Base-by-base conservation (phyloP, 37 sponge, comb jelly and placozoan species). In the Haliclona indistincta region DNA sequence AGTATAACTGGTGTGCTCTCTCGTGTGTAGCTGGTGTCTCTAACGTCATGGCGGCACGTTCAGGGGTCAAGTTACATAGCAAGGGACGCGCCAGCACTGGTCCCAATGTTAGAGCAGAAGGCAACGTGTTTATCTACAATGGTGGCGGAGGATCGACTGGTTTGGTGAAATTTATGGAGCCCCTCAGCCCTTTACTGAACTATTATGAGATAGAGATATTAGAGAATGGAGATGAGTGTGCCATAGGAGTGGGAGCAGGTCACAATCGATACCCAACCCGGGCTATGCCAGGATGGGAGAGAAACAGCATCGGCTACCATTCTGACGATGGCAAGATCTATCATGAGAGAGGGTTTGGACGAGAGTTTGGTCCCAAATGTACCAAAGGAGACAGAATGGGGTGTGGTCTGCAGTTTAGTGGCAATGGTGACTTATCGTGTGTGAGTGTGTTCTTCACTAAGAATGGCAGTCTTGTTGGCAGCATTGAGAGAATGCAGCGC, bases 161-260 rank as follows among this genome's bases (percentile, higher is more conserved):
- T 4, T 8, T 84, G 5, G 73, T 76, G 36, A 84, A 84, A 40
- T 41, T 84, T 4, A 20, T 68, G 43, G 85, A 81, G 45, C 77
- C 82, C 0, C 40, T 87, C 51, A 73, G 42, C 20, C 78, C 81
- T 23, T 49, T 75, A 20, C 43, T 81, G 43, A 81, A 80, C 70
- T 87, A 81, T 76, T 87, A 39, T 56, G 88, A 87, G 68, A 56
- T 68, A 35, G 73, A 83, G 54, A 81, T 87, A 17, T 32, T 81
- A n/a, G 47, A 81, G 65, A 61, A 41, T 68, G 88, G 88, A 3
- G 22, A 22, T 38, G 51, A 61, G 42, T 45, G 64, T 26, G 73
- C 81, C 33, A 76, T 84, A 23, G 85, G 85, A 25, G 20, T 84
- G 4, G 85, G 85, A 19, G 71, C 38, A 15, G 80, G 80, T 0